Evolutionary conservation across 2,797 vertebrate genomes (phyloP), one percentile per base, ranked within the genome.

Genomic region (Trachops cirrhosus): DNA sequence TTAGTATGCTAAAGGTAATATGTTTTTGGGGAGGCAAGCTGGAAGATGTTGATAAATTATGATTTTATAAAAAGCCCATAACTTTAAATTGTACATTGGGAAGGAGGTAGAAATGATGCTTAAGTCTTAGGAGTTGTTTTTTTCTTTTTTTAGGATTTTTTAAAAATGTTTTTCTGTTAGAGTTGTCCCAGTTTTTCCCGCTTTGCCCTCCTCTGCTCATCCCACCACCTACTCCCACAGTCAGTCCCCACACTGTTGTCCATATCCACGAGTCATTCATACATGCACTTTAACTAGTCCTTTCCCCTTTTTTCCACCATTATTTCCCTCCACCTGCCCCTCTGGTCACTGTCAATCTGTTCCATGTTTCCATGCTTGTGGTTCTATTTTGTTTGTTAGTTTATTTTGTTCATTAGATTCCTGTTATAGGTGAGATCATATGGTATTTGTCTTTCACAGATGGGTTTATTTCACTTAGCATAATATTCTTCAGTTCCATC

Each of bases 91-190:
- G 46, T 24, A 54, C 10, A 73, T 75, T 71, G 10, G 52, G 78
- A 90, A 85, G 32, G 21, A 94, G 41, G 12, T 80, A 1, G 37
- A 84, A 86, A 19, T 85, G 26, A 75, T 86, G 41, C 39, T 70
- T 83, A 48, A 34, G 10, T 77, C n/a, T 57, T 85, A 74, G 34
- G 22, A 57, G 29, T 59, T 95, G 52, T 57, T 57, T 92, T 91
- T 91, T 52, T 95, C 89, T 91, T 89, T 67, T 94, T 94, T 93
- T 89, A 3, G 18, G 59, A 64, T n/a, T n/a, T 64, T 64, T 32
- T 2, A 29, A 62, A n/a, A n/a, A 32, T 64, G 62, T n/a, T 64
- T n/a, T n/a, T 62, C 59, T 62, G 26, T 62, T n/a, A 64, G 14
- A 32, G 62, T 32, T 64, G 62, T n/a, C 14, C 6, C 32, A 64